Evolutionary conservation across 2,888 invertebrate genomes (phyloP).

Genomic region (Tanaodytes sp.): DNA sequence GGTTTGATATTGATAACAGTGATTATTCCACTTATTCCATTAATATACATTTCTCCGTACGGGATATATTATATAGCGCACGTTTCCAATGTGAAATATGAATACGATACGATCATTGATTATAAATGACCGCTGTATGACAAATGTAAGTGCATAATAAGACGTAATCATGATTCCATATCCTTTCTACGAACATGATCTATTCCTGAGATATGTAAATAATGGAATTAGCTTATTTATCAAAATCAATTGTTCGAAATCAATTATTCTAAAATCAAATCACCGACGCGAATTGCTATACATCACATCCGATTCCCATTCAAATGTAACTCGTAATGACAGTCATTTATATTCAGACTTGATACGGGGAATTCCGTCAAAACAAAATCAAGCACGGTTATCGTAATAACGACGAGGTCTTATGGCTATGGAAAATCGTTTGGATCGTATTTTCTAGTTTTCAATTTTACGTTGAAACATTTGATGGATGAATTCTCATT

Average conservation of each 20-base stretch:
- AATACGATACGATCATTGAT: constrained; percentile 33
- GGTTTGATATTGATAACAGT: no score
- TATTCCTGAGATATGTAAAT: constrained; percentile 46
- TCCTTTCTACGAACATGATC: constrained; percentile 31
- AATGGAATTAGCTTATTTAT: constrained; percentile 44
- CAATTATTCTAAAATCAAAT: constrained; percentile 20
- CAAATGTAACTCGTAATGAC: no score
- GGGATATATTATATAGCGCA: background rate
- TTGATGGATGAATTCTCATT: no score
- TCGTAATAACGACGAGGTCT: no score
- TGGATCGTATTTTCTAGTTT: no score
- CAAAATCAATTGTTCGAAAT: constrained; percentile 34
- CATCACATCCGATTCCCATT: background rate
- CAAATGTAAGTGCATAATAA: constrained; percentile 42
- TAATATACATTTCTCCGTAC: constrained; percentile 18
- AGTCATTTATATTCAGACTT: background rate
- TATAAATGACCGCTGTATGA: constrained; percentile 35
- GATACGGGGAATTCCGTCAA: no score
- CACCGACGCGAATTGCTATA: constrained; percentile 10
- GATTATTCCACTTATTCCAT: background rate
- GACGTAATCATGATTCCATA: constrained; percentile 33
- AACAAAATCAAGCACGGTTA: no score
- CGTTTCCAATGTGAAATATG: constrained; percentile 17
- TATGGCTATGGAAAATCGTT: no score
- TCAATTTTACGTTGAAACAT: no score